Base-by-base conservation (phyloP, 1,140 invertebrate species). In the Radopholus similis region DNA sequence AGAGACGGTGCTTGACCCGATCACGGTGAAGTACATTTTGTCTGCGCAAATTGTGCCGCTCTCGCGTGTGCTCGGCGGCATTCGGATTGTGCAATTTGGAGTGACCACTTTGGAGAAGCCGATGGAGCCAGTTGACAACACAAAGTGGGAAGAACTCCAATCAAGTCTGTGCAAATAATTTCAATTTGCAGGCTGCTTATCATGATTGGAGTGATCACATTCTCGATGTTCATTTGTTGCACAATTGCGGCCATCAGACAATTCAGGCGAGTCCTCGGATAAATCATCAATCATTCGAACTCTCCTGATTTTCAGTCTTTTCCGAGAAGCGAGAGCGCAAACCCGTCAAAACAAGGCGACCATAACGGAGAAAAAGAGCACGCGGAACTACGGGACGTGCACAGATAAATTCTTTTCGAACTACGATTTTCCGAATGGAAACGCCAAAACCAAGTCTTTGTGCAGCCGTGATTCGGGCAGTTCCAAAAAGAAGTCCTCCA, bases 31-130 rank as follows among this genome's bases (percentile, higher is more conserved):
- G 64, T 60, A 68, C 26, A 81, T 81, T 23, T 68, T 81, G 38
- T 66, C 54, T 1, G 72, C 67, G 18, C 80, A 82, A 70, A 23
- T 69, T 8, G 76, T 57, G 2, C 77, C 80, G 15, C 67, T 81
- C 11, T 71, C 75, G 21, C 62, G 79, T 8, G 75, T 81, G 21
- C 62, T 82, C 3, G 80, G 78, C n/a, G 80, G 80, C 18, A 64
- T 82, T 40, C 54, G 66, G 53, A 71, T 82, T 11, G 68, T 75
- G 49, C 63, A 59, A 13, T 42, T 81, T 28, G 49, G 63, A 9
- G 56, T 44, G 9, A 55, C 68, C 30, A 59, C 37, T 37, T 21
- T 57, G 21, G 28, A 62, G 47, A 66, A 59, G 57, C 37, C 42
- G 18, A 30, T 11, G 30, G 66, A 28, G 28, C 23, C 37, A 58